These are phyloP conservation scores for Vannuccia rotundouncinata DNA, from an alignment of 2,888 invertebrate genomes.

Conservation along the genomic window DNA sequence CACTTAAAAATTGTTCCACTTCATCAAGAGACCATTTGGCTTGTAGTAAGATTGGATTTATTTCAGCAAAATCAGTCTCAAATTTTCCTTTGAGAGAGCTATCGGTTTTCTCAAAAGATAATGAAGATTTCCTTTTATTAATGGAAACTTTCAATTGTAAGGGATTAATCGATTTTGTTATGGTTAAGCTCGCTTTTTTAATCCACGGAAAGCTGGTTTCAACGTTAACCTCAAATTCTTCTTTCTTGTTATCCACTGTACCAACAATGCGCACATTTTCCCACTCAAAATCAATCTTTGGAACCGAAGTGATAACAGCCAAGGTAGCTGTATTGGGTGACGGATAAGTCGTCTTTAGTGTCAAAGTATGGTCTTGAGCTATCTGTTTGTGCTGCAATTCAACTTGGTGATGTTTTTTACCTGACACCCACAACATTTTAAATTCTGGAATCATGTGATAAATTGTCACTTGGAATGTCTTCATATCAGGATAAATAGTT, in stretches of 20 bases:
- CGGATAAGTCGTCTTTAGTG: background rate
- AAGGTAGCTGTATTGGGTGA: background rate
- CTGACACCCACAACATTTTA: background rate
- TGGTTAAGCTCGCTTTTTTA: background rate
- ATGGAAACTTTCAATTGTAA: no score
- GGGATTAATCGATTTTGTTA: no score
- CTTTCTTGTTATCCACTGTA: no score
- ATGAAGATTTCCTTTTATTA: background rate
- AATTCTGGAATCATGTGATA: background rate
- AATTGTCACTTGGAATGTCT: background rate
- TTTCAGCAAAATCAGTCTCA: background rate
- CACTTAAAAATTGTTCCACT: background rate
- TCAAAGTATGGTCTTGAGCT: background rate
- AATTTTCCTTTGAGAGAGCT: background rate
- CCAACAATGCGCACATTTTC: no score
- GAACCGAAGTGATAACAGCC: background rate
- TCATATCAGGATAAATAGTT: background rate
- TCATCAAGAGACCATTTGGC: background rate
- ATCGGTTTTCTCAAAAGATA: background rate
- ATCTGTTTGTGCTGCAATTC: background rate
- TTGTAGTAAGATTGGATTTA: background rate
- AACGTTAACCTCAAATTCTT: background rate
- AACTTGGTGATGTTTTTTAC: background rate
- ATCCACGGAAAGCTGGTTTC: background rate
- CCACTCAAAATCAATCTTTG: background rate